phyloP scores from a whole-genome alignment of 2,888 invertebrate genomes.

The Sinotaia quadrata region DNA sequence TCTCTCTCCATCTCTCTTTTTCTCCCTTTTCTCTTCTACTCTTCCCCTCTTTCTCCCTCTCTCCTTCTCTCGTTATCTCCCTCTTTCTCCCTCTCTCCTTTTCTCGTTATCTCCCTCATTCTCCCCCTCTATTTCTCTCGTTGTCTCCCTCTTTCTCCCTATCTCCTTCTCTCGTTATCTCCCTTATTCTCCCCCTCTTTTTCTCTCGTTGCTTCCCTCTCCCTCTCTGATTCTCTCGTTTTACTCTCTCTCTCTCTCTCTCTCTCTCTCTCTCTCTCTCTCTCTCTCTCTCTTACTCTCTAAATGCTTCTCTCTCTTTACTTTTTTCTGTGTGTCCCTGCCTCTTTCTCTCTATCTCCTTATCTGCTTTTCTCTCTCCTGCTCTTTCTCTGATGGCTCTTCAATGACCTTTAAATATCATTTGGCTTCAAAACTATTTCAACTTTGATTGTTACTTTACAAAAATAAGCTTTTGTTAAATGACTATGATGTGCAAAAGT shows the following conservation, averaged over 20 bases:
- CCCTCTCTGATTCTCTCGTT: neutral
- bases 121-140: neutral
- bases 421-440: too few species aligned
- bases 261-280: constrained; percentile 10
- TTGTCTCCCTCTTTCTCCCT: neutral
- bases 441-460: too few species aligned
- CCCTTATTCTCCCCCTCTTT: neutral
- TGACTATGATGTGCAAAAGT: too few species aligned
- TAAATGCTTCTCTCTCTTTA: neutral
- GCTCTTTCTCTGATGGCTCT: too few species aligned
- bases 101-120: neutral
- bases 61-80: neutral
- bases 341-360: too few species aligned
- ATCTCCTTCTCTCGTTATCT: neutral
- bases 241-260: constrained; percentile 2
- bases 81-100: constrained; percentile 3
- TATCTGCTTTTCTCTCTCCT: too few species aligned
- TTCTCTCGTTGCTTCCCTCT: too few species aligned
- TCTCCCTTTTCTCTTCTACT: neutral
- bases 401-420: too few species aligned
- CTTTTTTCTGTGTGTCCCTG: neutral
- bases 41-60: neutral
- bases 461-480: too few species aligned
- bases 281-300: neutral
- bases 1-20: neutral